phyloP scores from a whole-genome alignment of 2,113 vertebrate genomes.

The Morphnarchus princeps region DNA sequence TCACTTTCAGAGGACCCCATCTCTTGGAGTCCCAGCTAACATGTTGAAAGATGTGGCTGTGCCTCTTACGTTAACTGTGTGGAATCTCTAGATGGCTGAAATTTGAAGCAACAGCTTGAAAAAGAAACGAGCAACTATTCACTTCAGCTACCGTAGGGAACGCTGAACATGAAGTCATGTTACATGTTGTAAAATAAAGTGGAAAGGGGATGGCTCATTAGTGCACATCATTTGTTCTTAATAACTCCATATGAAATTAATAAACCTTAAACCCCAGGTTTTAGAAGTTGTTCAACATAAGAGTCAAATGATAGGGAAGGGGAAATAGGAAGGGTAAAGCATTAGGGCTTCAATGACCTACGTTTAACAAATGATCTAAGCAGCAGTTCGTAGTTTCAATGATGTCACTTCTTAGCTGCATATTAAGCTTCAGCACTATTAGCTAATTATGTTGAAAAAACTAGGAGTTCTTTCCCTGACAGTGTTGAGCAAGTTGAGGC shows the following conservation, averaged over 20 bases:
- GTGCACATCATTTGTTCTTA: constrained; percentile 50
- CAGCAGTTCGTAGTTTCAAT: neutral
- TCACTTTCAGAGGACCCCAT: neutral
- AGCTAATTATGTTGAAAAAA: neutral
- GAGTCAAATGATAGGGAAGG: constrained; percentile 6
- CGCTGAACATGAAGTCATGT: constrained; percentile 35
- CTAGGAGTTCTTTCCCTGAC: neutral
- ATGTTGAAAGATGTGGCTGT: neutral
- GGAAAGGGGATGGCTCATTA: constrained; percentile 44
- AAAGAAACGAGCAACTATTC: constrained; percentile 44
- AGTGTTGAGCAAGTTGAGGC: neutral
- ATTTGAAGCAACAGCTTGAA: constrained; percentile 32
- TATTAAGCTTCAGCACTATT: neutral
- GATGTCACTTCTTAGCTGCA: neutral
- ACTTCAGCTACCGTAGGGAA: neutral
- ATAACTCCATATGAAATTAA: constrained; percentile 56
- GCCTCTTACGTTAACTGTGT: constrained; percentile 3
- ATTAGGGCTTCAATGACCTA: neutral
- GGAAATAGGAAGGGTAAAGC: neutral
- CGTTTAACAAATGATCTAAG: neutral
- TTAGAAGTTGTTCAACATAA: constrained; percentile 19
- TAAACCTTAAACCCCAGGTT: constrained; percentile 41
- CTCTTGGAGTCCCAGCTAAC: neutral
- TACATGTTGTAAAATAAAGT: constrained; percentile 57
- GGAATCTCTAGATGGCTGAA: constrained; percentile 2